Evolutionary conservation across 2,113 vertebrate genomes (phyloP).

Genomic region (Alligator sinensis): DNA sequence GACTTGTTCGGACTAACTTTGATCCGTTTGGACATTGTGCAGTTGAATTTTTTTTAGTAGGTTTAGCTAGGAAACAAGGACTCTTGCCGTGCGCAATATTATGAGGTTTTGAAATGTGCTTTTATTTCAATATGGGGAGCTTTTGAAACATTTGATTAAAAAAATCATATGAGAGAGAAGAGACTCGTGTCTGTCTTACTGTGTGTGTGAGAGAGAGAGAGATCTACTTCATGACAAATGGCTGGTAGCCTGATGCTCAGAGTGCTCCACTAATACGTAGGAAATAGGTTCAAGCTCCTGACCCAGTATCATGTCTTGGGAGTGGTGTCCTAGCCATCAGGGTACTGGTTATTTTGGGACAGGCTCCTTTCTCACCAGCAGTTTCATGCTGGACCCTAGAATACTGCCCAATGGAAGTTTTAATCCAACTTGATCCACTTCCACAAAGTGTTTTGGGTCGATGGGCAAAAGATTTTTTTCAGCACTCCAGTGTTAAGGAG

Average conservation of each 20-base stretch:
- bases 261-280: no score
- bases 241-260: not conserved
- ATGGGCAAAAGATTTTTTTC: no score
- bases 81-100: conserved; percentile 22
- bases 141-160: not conserved
- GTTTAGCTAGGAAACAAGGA: conserved; percentile 52
- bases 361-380: not conserved
- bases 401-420: not conserved
- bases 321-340: no score
- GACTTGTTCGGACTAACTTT: conserved; percentile 33
- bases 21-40: not conserved
- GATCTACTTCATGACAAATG: not conserved
- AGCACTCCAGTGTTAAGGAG: no score
- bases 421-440: no score
- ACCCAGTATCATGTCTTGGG: no score
- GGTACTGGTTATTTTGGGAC: not conserved
- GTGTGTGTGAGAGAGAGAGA: no score
- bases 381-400: not conserved
- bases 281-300: no score
- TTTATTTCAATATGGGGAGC: not conserved
- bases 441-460: no score
- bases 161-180: conserved; percentile 43
- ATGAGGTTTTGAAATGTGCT: conserved; percentile 26
- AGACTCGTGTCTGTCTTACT: no score
- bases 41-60: conserved; percentile 36